Evolutionary conservation across 2,888 invertebrate species (phyloP).

Genomic region (Cyclophora albipunctata): DNA sequence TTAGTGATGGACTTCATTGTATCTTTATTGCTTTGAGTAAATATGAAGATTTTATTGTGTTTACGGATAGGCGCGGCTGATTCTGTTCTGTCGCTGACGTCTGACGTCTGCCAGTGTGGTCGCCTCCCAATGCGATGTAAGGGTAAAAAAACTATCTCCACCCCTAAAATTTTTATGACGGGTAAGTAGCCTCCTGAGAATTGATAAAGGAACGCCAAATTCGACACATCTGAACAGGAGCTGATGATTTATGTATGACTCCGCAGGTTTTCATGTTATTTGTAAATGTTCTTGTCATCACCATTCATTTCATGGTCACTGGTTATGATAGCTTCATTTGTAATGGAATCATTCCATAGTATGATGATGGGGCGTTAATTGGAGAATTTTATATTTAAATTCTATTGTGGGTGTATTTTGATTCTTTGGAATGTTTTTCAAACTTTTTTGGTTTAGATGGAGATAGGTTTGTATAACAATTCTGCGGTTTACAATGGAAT

Average conservation of each 20-base stretch:
- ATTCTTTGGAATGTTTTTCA: slow-evolving; percentile 5
- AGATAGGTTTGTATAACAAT: neutral
- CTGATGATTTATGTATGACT: slow-evolving; percentile 66
- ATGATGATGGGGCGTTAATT: neutral
- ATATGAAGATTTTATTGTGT: slow-evolving; percentile 70
- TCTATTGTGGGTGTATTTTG: slow-evolving; percentile 1
- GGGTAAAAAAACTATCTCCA: slow-evolving; percentile 47
- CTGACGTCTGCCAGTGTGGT: slow-evolving; percentile 48
- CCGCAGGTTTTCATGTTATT: slow-evolving; percentile 39
- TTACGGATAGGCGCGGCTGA: slow-evolving; percentile 58
- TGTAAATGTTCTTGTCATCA: slow-evolving; percentile 61
- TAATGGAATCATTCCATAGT: slow-evolving; percentile 13
- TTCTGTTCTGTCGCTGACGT: slow-evolving; percentile 27
- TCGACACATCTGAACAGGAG: slow-evolving; percentile 52
- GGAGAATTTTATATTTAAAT: neutral
- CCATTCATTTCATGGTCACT: slow-evolving; percentile 61
- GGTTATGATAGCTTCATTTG: slow-evolving; percentile 17
- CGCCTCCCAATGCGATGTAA: slow-evolving; percentile 57
- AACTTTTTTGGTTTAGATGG: neutral
- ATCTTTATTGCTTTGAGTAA: slow-evolving; percentile 62
- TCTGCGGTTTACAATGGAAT: too few species aligned
- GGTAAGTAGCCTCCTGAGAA: slow-evolving; percentile 39
- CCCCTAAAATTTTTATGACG: slow-evolving; percentile 52
- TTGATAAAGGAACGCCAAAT: slow-evolving; percentile 59
- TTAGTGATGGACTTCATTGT: slow-evolving; percentile 61